Conservation (phyloP, 2,888 invertebrate genomes). For the Automeris io region DNA sequence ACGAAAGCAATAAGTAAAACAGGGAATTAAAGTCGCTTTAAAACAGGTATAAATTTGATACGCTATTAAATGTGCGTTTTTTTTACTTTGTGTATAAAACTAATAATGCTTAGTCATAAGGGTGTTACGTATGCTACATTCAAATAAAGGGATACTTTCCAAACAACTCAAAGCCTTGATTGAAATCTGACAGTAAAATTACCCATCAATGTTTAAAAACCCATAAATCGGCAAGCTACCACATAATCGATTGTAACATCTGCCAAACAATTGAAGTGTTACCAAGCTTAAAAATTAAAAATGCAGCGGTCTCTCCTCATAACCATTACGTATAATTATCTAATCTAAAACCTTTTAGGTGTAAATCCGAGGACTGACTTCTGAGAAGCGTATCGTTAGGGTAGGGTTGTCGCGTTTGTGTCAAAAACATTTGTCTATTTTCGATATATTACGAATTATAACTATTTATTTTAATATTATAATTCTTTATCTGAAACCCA, state of each 20-base stretch:
- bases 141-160: background rate
- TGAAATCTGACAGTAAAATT: conserved; percentile 51
- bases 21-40: too few relatives aligned
- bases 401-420: conserved; percentile 19
- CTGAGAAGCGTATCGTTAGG: conserved; percentile 54
- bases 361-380: conserved; percentile 57
- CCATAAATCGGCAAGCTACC: conserved; percentile 44
- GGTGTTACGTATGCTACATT: conserved; percentile 1
- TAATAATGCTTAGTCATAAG: conserved; percentile 4
- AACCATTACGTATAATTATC: conserved; percentile 68
- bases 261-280: conserved; percentile 36
- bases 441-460: too few relatives aligned
- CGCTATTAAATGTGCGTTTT: too few relatives aligned
- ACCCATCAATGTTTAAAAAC: conserved; percentile 32
- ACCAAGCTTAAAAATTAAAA: conserved; percentile 35
- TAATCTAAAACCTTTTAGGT: conserved; percentile 75
- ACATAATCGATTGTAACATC: conserved; percentile 58
- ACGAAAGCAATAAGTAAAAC: too few relatives aligned
- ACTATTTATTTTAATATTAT: too few relatives aligned
- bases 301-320: conserved; percentile 43
- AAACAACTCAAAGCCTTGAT: conserved; percentile 2
- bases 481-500: too few relatives aligned
- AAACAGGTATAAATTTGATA: too few relatives aligned
- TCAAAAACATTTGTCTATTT: too few relatives aligned
- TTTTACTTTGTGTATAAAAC: background rate